Evolutionary conservation across 1,140 invertebrate species (phyloP), one percentile per base, ranked within the genome.

Genomic region (Triops longicaudatus): DNA sequence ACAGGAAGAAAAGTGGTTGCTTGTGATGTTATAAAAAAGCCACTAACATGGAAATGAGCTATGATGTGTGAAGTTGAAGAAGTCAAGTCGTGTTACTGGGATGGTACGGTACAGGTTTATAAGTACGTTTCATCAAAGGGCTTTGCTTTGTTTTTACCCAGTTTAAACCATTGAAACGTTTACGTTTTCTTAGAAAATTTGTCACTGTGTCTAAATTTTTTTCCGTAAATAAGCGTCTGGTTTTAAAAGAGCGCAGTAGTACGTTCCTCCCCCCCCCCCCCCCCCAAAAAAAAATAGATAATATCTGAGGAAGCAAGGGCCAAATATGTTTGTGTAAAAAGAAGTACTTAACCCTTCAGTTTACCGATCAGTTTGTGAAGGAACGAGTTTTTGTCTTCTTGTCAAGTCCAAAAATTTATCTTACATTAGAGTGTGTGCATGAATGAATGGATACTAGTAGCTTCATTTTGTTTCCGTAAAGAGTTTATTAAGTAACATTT

Each of bases 341-440:
- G 44, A 63, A 63, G 14, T 63, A 63, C 50, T 63, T 63, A 63
- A 63, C 10, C 14, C 10, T n/a, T 63, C 50, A 12, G 50, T 63
- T 63, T 14, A 63, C 50, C 17, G 14, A 63, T 63, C 17, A 63
- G 50, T 63, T 63, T 14, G 14, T 22, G 17, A 14, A 37, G 11
- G 50, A 63, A 63, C 50, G 17, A 63, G 50, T 63, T 63, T 63
- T 63, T 63, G 50, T 63, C 50, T 63, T 63, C 50, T 63, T 63
- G 50, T 63, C 50, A 63, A 37, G 50, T 63, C 50, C 50, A 22
- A 63, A 37, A 37, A 17, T 7, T 63, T 12, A 7, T 63, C 50
- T 63, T 63, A 22, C 50, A 63, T 22, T n/a, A 37, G 31, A 9
- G 22, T 63, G 14, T 63, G 14, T 63, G 50, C 14, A n/a, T 63